Evolutionary conservation across 2,113 vertebrate genomes (phyloP).

Genomic region (Sebastes fasciatus): DNA sequence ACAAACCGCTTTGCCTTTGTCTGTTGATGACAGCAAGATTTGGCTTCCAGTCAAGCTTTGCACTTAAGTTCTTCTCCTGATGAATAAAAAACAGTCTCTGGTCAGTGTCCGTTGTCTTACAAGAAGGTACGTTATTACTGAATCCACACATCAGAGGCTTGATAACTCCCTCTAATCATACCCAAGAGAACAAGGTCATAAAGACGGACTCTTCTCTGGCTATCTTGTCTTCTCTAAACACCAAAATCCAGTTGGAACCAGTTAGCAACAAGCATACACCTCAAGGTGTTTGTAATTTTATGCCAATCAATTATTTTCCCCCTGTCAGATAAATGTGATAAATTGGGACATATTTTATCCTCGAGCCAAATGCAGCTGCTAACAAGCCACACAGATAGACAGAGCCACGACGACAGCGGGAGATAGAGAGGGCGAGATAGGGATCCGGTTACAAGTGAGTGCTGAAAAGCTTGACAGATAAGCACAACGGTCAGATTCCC

Average conservation of each 20-base stretch:
- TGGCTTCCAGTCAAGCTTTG: background rate
- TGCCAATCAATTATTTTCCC: conserved; percentile 5
- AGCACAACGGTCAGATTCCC: background rate
- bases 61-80: background rate
- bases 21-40: background rate
- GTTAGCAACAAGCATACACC: background rate
- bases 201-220: background rate
- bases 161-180: background rate
- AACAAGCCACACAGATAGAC: background rate
- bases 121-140: background rate
- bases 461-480: conserved; percentile 20
- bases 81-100: background rate
- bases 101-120: background rate
- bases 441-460: conserved; percentile 10
- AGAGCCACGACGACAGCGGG: background rate
- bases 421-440: background rate
- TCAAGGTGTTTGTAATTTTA: background rate
- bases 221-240: background rate
- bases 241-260: background rate
- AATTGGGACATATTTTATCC: background rate
- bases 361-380: conserved; percentile 7
- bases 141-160: background rate
- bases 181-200: background rate
- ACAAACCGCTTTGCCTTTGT: background rate
- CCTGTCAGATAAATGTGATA: background rate